Percentiles rank a stretch among this genome's conserved stretches.
Evolutionary conservation across 1,140 invertebrate genomes (phyloP).

Genomic region (Aphaenogaster floridana): DNA sequence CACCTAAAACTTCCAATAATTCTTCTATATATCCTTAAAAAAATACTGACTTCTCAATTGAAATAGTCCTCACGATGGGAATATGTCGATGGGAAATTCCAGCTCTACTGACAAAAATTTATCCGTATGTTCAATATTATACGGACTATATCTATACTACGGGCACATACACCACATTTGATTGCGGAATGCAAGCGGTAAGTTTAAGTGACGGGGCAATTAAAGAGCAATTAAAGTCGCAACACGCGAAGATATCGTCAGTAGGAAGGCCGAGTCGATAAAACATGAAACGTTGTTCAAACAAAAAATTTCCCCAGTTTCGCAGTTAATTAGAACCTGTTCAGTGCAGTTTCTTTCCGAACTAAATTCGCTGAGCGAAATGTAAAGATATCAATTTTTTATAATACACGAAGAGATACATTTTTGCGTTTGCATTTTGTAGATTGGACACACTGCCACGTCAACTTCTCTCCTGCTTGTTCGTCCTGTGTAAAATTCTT

Average conservation of each 20-base stretch:
- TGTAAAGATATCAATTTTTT: not conserved
- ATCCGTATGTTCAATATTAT: constrained; percentile 15
- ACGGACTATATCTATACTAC: not conserved
- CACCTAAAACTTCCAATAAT: not conserved
- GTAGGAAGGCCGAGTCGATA: constrained; percentile 53
- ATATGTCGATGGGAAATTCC: constrained; percentile 35
- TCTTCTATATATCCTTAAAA: not conserved
- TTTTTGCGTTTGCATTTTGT: constrained; percentile 3
- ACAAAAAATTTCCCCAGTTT: constrained; percentile 58
- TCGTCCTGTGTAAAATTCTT: constrained; percentile 61
- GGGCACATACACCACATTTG: not conserved
- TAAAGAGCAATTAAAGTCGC: constrained; percentile 73
- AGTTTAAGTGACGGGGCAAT: constrained; percentile 67
- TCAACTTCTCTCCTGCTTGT: constrained; percentile 29
- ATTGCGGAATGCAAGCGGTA: constrained; percentile 54
- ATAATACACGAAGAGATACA: not conserved
- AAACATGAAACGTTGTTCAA: not conserved
- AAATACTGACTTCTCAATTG: not conserved
- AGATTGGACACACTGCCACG: constrained; percentile 5
- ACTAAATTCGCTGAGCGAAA: not conserved
- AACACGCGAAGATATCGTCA: constrained; percentile 40
- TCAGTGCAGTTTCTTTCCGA: not conserved
- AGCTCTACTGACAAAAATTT: constrained; percentile 52
- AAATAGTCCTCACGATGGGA: not conserved
- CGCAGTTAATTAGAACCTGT: not conserved